Evolutionary conservation across 1,140 invertebrate genomes (phyloP), one percentile per base, ranked within the genome.

Genomic region (Cyrtorhinus lividipennis): DNA sequence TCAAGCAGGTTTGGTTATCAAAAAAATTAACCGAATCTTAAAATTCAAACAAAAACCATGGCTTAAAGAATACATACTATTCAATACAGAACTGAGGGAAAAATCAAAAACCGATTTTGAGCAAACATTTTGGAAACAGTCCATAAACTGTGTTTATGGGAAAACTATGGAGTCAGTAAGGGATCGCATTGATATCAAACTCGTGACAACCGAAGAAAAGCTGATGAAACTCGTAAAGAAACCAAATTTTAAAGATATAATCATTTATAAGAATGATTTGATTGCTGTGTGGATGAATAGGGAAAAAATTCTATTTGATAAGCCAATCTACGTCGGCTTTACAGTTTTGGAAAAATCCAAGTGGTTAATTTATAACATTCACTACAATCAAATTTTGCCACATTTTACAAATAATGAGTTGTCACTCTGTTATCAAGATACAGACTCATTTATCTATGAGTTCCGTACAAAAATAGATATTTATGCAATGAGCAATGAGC

Each of bases 1-100:
- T 23, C 57, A 71, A 59, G 22, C 71, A 62, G 78, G 77, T 27
- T 46, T 80, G 25, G 70, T 69, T 65, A 57, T 79, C 57, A 73
- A 64, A 56, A 77, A 78, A 72, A 71, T 80, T 30, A 71, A 80
- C 71, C 67, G 72, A 70, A 70, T 78, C 62, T 70, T 77, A 66
- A 66, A 72, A 71, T 80, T 81, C 69, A 70, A 75, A 27, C 77
- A 81, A 74, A 70, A 68, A 38, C 23, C 65, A 63, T 80, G 74
- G 74, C 66, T 80, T 25, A 72, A 75, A 67, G 58, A 68, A 2
- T 78, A 75, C 64, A 75, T 75, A 60, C 71, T 74, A 38, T 64
- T 71, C 24, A 78, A 78, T 70, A 78, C 73, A 25, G 20, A 70
- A 2, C 57, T 70, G 24, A 66, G 75, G 69, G 69, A 66, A 61